phyloP scores from a whole-genome alignment of 2,888 invertebrate species.

The Agrilus cyanescens region DNA sequence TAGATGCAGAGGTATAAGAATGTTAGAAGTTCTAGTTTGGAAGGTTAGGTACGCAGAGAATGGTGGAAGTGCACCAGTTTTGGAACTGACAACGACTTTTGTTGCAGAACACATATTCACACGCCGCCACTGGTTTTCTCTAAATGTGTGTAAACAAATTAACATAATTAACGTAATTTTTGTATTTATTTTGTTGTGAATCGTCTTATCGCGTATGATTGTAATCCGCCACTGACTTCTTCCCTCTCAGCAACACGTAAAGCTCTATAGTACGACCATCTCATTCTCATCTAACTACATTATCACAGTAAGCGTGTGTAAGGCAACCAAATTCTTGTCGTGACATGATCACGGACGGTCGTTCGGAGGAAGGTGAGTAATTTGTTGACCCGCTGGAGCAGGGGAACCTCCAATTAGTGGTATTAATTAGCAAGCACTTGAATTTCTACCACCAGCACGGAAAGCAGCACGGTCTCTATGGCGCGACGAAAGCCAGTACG shows the following conservation, averaged over 20 bases:
- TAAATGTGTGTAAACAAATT: no score
- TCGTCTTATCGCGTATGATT: no score
- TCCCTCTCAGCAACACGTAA: background rate
- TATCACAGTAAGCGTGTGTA: conserved; percentile 19
- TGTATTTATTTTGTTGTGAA: no score
- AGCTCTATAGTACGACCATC: conserved; percentile 1
- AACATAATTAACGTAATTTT: no score
- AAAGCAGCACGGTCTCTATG: conserved; percentile 6
- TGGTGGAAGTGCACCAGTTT: no score
- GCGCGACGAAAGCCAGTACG: conserved; percentile 11
- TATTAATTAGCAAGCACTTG: conserved; percentile 36
- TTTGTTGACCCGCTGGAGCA: conserved; percentile 18
- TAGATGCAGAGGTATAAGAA: no score
- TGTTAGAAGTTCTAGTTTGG: no score
- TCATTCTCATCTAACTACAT: conserved; percentile 12
- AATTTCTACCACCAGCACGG: conserved; percentile 19
- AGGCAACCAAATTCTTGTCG: conserved; percentile 6
- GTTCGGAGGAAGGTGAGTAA: conserved; percentile 5
- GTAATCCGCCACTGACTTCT: no score
- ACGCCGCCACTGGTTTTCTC: no score
- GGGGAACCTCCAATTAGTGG: conserved; percentile 36
- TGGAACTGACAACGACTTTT: no score
- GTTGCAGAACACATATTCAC: no score
- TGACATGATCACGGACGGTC: background rate
- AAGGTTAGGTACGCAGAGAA: no score